Conservation (phyloP, 2,888 invertebrate species). For the Ennomos quercinarius region DNA sequence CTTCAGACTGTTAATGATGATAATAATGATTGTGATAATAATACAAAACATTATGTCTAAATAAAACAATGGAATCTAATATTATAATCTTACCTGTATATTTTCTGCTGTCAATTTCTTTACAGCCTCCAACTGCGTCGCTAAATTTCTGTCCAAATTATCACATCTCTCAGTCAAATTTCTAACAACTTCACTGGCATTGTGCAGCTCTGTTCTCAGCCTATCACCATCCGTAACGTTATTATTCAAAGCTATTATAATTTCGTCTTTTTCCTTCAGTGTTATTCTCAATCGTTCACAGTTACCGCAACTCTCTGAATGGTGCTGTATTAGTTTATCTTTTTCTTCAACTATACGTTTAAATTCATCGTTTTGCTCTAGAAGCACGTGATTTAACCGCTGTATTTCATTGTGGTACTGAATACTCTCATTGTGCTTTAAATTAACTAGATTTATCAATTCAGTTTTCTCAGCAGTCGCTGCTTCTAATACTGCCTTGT, state of each 20-base stretch:
- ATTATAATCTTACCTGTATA: slow-evolving; percentile 60
- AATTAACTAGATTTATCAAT: slow-evolving; percentile 89
- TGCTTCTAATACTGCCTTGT: slow-evolving; percentile 60
- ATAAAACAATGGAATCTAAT: not conserved
- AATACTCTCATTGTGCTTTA: slow-evolving; percentile 94
- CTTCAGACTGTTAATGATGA: no score
- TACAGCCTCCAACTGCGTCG: slow-evolving; percentile 88
- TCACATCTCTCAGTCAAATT: slow-evolving; percentile 89
- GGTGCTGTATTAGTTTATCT: slow-evolving; percentile 52
- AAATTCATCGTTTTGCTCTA: slow-evolving; percentile 79
- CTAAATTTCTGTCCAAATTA: slow-evolving; percentile 87
- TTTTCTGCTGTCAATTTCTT: slow-evolving; percentile 88
- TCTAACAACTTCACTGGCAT: slow-evolving; percentile 83
- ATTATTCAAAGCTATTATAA: slow-evolving; percentile 64
- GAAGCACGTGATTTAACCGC: slow-evolving; percentile 87
- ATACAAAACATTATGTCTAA: not conserved
- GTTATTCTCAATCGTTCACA: slow-evolving; percentile 63
- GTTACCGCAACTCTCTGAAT: slow-evolving; percentile 53
- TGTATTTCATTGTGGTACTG: slow-evolving; percentile 95
- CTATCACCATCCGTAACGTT: slow-evolving; percentile 58
- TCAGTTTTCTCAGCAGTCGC: slow-evolving; percentile 87
- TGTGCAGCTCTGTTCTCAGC: slow-evolving; percentile 77
- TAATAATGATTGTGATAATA: no score
- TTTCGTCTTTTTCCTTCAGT: slow-evolving; percentile 73
- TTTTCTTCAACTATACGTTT: slow-evolving; percentile 66